Evolutionary conservation across 2,113 vertebrate species (phyloP), one percentile per base, ranked within the genome.

Genomic region (Crotalus horridus): DNA sequence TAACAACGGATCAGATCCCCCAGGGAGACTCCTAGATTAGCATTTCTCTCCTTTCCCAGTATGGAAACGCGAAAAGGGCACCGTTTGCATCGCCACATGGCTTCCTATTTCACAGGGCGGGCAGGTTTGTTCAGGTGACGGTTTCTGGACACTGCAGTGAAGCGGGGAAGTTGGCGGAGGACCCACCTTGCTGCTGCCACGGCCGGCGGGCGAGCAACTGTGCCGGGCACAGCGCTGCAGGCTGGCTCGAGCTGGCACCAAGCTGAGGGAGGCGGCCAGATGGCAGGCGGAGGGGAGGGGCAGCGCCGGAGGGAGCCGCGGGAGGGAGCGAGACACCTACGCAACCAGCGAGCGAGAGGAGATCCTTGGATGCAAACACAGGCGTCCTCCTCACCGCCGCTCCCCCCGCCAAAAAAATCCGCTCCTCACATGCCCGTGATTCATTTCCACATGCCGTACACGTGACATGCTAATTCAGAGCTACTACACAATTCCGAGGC

Each of bases 391-490:
- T 96, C 96, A 94, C 95, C 96, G 94, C 95, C 96, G 26, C 94
- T 94, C 96, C 94, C 95, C 96, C 2, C 15, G 24, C 10, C 4
- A 46, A 46, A 46, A 5, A 1, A 9, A 6, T 17, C 96, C 95
- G 96, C 96, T 95, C 96, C 97, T 97, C 97, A 97, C 97, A 96
- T 97, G 97, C 97, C 96, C 96, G 95, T 96, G 97, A 97, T 97
- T 97, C 97, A 97, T 97, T 97, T 96, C 97, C 97, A 96, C 97
- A 97, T 97, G 97, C 96, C 96, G 93, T 96, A 94, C 97, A 97
- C 96, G 97, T 97, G 97, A 97, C 96, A 96, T 97, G 97, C 96
- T 97, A 97, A 97, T 97, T 97, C 96, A 89, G 95, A 96, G 95
- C 96, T 97, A 97, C 97, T 97, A 97, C 97, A 97, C 95, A 96